A percentile compares a stretch with the other conserved stretches of the same genome.
These are phyloP conservation scores for Luperina testacea DNA, from an alignment of 2,888 invertebrate genomes.

Conservation along the genomic window DNA sequence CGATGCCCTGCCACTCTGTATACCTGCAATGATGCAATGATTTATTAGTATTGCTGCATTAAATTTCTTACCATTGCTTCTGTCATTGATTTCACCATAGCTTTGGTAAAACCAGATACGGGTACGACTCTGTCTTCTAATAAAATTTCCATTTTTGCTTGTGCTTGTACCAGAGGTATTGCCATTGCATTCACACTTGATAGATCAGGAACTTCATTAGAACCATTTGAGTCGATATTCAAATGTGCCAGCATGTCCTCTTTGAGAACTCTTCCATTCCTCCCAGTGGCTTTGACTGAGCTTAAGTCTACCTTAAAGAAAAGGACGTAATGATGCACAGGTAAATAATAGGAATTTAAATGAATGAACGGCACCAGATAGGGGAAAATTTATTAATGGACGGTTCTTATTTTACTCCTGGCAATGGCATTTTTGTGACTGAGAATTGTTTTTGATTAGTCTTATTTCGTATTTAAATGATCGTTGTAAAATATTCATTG, in stretches of 20 bases:
- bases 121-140: slow-evolving; percentile 90
- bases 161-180: slow-evolving; percentile 71
- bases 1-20: too few species aligned
- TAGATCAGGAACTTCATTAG: slow-evolving; percentile 81
- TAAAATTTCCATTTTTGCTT: slow-evolving; percentile 74
- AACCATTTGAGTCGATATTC: slow-evolving; percentile 88
- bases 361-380: not conserved
- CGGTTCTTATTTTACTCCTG: not conserved
- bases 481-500: not conserved
- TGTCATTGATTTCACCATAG: slow-evolving; percentile 99
- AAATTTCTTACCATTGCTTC: slow-evolving; percentile 63
- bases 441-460: not conserved
- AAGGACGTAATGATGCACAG: not conserved
- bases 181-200: slow-evolving; percentile 70
- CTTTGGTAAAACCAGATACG: slow-evolving; percentile 95
- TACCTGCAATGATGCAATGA: not conserved
- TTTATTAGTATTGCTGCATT: not conserved
- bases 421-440: not conserved
- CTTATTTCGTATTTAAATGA: not conserved
- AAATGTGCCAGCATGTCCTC: slow-evolving; percentile 96
- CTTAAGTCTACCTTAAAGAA: slow-evolving; percentile 91
- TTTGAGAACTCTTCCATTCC: slow-evolving; percentile 97
- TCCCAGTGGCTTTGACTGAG: slow-evolving; percentile 94
- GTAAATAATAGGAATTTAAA: not conserved
- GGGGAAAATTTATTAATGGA: not conserved